Percentiles rank a stretch among this genome's conserved stretches.
Evolutionary conservation across 2,113 vertebrate species (phyloP).

Genomic region (Cebus imitator): DNA sequence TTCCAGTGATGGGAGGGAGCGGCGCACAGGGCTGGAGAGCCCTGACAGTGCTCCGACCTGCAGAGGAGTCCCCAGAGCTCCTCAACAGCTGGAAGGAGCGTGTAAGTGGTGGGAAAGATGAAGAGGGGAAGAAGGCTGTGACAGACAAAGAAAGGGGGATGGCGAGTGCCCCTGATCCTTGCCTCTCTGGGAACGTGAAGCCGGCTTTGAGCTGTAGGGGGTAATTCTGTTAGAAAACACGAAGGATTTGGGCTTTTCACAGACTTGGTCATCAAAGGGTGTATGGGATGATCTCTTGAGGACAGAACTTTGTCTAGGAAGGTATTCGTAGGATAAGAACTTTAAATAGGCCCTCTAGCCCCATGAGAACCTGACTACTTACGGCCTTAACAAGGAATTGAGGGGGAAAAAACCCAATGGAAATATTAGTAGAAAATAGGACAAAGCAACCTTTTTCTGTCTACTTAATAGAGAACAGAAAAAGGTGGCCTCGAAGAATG

Average conservation of each 20-base stretch:
- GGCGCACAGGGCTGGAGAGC: not conserved
- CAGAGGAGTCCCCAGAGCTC: not conserved
- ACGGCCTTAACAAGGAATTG: not conserved
- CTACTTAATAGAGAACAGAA: not conserved
- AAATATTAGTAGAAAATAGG: not conserved
- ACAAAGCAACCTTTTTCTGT: not conserved
- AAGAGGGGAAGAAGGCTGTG: not conserved
- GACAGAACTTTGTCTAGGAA: not conserved
- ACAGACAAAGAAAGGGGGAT: not conserved
- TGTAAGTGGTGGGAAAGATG: not conserved
- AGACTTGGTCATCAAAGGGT: not conserved
- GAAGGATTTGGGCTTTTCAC: not conserved
- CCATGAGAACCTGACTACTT: not conserved
- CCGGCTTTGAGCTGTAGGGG: not conserved
- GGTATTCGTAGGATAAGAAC: not conserved
- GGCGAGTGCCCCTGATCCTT: no score
- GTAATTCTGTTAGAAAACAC: not conserved
- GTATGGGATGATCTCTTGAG: not conserved
- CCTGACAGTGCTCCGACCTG: not conserved
- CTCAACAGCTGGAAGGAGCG: not conserved
- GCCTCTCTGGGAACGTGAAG: accelerated
- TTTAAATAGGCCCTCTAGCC: not conserved
- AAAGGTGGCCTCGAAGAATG: not conserved
- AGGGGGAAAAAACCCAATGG: not conserved
- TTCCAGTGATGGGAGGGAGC: not conserved